Evolutionary conservation across 2,888 invertebrate genomes (phyloP).

Genomic region (Slavum lentiscoides): DNA sequence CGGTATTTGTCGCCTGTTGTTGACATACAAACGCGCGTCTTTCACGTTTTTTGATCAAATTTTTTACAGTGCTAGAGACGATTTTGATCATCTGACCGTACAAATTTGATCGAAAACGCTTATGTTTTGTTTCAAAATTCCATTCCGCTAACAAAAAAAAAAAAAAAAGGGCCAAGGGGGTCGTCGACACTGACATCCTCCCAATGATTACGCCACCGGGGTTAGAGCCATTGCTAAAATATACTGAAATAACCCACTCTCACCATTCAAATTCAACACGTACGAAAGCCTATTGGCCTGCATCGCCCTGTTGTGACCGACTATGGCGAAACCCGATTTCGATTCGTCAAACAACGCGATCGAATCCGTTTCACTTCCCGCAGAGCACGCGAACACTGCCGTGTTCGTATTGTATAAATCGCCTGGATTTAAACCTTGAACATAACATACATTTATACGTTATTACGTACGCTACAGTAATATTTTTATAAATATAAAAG

Average conservation of each 20-base stretch:
- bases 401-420: slow-evolving; percentile 61
- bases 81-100: too few relatives aligned
- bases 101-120: too few relatives aligned
- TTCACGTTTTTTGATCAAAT: too few relatives aligned
- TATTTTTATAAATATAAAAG: too few relatives aligned
- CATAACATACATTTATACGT: not conserved
- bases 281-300: slow-evolving; percentile 68
- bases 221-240: too few relatives aligned
- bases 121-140: too few relatives aligned
- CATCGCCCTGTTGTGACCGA: slow-evolving; percentile 69
- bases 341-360: slow-evolving; percentile 53
- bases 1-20: too few relatives aligned
- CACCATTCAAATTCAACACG: slow-evolving; percentile 66
- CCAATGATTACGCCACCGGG: too few relatives aligned
- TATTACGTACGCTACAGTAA: too few relatives aligned
- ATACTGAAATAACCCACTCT: slow-evolving; percentile 12
- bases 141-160: not conserved
- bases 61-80: too few relatives aligned
- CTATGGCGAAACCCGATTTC: slow-evolving; percentile 66
- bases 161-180: not conserved
- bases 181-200: not conserved
- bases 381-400: slow-evolving; percentile 61
- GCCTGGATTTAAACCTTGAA: slow-evolving; percentile 59
- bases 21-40: too few relatives aligned
- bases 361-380: slow-evolving; percentile 61